Percentiles rank a stretch among this genome's conserved stretches.
Evolutionary conservation across 2,797 vertebrate species (phyloP).

Genomic region (Rhincodon typus): DNA sequence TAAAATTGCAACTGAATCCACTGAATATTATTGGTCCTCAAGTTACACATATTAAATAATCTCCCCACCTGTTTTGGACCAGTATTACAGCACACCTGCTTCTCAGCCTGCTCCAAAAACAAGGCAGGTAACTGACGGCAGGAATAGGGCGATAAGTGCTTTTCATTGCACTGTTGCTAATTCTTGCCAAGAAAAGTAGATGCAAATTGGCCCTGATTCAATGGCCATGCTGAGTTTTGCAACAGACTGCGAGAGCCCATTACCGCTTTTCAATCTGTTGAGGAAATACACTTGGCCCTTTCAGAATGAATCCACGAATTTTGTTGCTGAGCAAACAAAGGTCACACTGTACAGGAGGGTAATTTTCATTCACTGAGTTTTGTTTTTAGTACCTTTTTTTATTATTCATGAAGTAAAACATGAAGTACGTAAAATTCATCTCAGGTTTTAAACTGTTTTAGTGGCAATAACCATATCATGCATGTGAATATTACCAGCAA

Average conservation of each 20-base stretch:
- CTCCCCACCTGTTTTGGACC: no score
- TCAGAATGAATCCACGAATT: not conserved
- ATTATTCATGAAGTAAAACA: not conserved
- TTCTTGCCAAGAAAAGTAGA: not conserved
- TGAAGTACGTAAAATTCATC: not conserved
- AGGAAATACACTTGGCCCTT: not conserved
- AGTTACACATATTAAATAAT: not conserved
- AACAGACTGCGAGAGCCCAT: not conserved
- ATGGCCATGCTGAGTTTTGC: not conserved
- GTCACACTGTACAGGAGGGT: not conserved
- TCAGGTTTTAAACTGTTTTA: not conserved
- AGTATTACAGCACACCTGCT: no score
- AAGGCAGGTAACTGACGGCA: not conserved
- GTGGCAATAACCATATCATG: not conserved
- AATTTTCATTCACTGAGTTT: not conserved
- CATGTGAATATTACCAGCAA: not conserved
- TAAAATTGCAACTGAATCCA: not conserved
- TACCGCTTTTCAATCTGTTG: not conserved
- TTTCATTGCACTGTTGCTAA: not conserved
- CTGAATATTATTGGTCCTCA: not conserved
- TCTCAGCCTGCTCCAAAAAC: not conserved
- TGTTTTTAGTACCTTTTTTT: not conserved
- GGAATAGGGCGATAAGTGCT: not conserved
- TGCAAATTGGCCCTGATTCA: not conserved
- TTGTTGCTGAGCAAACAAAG: not conserved